Evolutionary conservation across 2,797 vertebrate species (phyloP).

Genomic region (Sebastes ruberrimus): DNA sequence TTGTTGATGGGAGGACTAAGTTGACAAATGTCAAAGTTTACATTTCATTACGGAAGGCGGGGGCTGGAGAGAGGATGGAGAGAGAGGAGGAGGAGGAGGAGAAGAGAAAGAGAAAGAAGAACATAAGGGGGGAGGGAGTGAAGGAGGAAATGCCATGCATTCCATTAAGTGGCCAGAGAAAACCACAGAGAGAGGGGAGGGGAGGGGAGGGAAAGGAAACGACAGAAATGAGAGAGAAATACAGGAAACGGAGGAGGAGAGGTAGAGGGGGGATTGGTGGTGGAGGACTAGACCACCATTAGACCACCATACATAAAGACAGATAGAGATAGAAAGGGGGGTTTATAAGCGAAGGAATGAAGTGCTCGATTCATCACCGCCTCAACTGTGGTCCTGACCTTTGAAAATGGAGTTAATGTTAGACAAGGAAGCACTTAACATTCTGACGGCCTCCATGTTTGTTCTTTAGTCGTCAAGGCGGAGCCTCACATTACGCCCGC

Average conservation of each 20-base stretch:
- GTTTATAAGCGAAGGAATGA: constrained; percentile 52
- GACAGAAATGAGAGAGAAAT: constrained; percentile 48
- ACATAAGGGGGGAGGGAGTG: not conserved
- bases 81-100: not conserved
- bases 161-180: constrained; percentile 77
- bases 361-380: constrained; percentile 65
- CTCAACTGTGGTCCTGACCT: constrained; percentile 64
- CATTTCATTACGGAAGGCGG: constrained; percentile 70
- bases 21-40: constrained; percentile 80
- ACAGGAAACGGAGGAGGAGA: constrained; percentile 47
- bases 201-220: constrained; percentile 34
- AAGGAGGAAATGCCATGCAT: constrained; percentile 77
- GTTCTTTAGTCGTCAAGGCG: constrained; percentile 44
- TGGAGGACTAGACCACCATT: constrained; percentile 3
- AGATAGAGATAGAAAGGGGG: constrained; percentile 37
- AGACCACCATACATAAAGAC: constrained; percentile 41
- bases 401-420: constrained; percentile 71
- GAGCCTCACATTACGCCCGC: not conserved
- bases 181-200: constrained; percentile 53
- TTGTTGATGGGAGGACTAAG: constrained; percentile 59
- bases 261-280: not conserved
- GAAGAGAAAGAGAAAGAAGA: constrained; percentile 26
- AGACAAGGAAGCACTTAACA: constrained; percentile 68
- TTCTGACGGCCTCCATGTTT: constrained; percentile 69
- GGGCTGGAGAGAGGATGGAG: constrained; percentile 29